Base-by-base conservation (phyloP, 2,797 vertebrate genomes). In the Cheirogaleus major region DNA sequence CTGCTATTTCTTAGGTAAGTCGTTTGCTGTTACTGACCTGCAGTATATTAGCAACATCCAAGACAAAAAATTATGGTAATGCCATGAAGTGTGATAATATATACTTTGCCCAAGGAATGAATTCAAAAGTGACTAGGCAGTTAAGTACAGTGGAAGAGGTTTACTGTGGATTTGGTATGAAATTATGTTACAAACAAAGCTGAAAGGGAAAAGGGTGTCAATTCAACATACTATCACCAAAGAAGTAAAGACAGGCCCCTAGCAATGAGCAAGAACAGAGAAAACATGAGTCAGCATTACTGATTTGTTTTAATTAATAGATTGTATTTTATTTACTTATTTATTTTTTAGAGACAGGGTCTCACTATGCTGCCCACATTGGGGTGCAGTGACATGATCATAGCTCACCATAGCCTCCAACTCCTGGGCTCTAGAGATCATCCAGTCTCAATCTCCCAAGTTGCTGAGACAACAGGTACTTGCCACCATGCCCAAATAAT, bases 41-140 rank as follows among this genome's bases (percentile, higher is more conserved):
- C 18, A 92, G 38, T 38, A 61, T 22, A 84, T 0, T 61, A 85
- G 41, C 22, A 2, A 92, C 13, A 27, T 35, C 45, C 17, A 79
- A 92, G 35, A 79, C 55, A 78, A 94, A 79, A 89, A 84, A 94
- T 67, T 90, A 59, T 17, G 50, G 82, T 57, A 35, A 95, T 72
- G 41, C 59, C 67, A 18, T 41, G 7, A 88, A 78, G 70, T 45
- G 10, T 18, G n/a, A 76, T n/a, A 76, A 14, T 69, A 87, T 75
- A 76, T 69, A 75, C 32, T 81, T n/a, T 86, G 69, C 30, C 23
- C 48, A 61, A 75, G 41, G 63, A 70, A 65, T 67, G 18, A 86
- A 95, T 75, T 67, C 48, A 67, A 73, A 88, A 83, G 32, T 70
- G 76, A 89, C 55, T 18, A 8, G 78, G 35, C 14, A 69, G 43